Evolutionary conservation across 2,797 vertebrate species (phyloP).

Genomic region (Poeciliopsis presidionis): DNA sequence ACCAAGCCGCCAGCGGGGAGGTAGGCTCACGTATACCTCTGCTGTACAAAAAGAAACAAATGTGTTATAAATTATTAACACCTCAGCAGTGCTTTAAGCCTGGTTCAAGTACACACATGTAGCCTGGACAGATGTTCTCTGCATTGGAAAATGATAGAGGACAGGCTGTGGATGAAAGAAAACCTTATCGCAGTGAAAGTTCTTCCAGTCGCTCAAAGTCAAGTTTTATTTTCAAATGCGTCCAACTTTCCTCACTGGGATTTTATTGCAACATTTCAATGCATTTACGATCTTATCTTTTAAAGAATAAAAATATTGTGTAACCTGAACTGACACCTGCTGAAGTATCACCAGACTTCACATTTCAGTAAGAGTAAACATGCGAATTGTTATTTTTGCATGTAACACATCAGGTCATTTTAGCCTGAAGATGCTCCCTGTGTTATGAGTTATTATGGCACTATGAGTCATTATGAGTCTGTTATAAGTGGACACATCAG

Average conservation of each 20-base stretch:
- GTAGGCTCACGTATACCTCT: conserved; percentile 62
- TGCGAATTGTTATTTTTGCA: neutral
- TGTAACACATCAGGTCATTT: neutral
- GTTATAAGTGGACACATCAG: conserved; percentile 29
- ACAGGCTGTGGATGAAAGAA: neutral
- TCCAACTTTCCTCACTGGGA: conserved; percentile 24
- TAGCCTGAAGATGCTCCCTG: conserved; percentile 53
- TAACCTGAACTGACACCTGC: neutral
- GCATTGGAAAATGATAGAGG: conserved; percentile 39
- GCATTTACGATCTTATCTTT: neutral
- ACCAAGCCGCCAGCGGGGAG: conserved; percentile 79
- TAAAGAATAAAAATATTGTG: neutral
- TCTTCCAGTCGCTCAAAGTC: conserved; percentile 12
- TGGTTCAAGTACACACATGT: conserved; percentile 37
- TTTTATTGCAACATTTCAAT: neutral
- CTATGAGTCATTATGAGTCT: conserved; percentile 23
- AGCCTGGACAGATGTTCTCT: conserved; percentile 44
- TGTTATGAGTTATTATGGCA: neutral
- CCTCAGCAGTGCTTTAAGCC: conserved; percentile 5
- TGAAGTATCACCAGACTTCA: neutral
- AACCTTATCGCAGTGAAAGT: conserved; percentile 7
- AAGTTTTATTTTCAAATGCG: conserved; percentile 21
- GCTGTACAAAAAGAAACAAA: conserved; percentile 3
- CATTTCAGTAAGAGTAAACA: neutral
- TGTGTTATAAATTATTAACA: conserved; percentile 3